These are phyloP conservation scores for Acanthurus lineatus DNA, from an alignment of 2,797 vertebrate species.

Conservation along the genomic window DNA sequence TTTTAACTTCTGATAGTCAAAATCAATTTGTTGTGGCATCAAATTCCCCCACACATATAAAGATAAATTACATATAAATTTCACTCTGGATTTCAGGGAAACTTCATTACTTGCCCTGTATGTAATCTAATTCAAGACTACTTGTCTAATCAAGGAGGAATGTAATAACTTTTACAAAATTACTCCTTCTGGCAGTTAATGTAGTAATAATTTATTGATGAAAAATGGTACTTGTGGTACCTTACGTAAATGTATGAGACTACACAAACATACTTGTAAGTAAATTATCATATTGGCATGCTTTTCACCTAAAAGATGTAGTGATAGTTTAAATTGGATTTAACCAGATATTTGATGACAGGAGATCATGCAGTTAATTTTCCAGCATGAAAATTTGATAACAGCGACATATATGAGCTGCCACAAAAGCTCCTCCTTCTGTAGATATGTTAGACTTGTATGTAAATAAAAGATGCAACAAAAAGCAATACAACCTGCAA, in stretches of 20 bases:
- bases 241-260: background rate
- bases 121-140: background rate
- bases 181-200: slow-evolving; percentile 26
- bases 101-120: background rate
- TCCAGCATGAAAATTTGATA: slow-evolving; percentile 3
- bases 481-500: background rate
- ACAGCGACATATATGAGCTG: background rate
- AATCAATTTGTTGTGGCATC: no score
- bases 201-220: slow-evolving; percentile 36
- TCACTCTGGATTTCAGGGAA: background rate
- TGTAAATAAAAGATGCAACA: background rate
- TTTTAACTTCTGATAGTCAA: no score
- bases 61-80: background rate
- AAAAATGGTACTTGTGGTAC: background rate
- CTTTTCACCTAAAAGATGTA: slow-evolving; percentile 20
- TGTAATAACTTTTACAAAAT: slow-evolving; percentile 28
- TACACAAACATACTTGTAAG: background rate
- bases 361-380: slow-evolving; percentile 3
- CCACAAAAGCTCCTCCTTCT: background rate
- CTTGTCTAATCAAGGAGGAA: slow-evolving; percentile 11
- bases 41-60: no score
- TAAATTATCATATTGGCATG: background rate
- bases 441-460: background rate
- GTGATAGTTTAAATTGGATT: slow-evolving; percentile 22
- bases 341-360: slow-evolving; percentile 32